Evolutionary conservation across 2,888 invertebrate species (phyloP), one percentile per base, ranked within the genome.

Genomic region (Meteorus colon): DNA sequence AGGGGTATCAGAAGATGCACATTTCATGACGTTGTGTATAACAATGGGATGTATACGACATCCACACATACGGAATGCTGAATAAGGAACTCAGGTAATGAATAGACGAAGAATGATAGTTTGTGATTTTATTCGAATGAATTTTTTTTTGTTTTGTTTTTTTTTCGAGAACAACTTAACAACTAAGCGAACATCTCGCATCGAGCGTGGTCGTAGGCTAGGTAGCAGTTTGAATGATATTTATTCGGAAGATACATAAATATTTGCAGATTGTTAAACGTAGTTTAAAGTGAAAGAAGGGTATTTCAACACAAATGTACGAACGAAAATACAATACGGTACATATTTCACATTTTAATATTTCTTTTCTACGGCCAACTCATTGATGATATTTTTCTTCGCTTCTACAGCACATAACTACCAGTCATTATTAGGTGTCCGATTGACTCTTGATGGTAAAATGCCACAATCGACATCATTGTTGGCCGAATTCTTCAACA

Each of bases 201-300:
- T 76, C 77, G 82, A 82, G 80, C 77, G 80, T 79, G 81, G 81
- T 81, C 81, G 81, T 79, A 80, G 81, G 77, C 81, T 79, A 80
- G 4, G 67, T 82, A 82, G 79, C 82, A 82, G 84, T 76, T 84
- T 84, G 80, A 81, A 84, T 84, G 81, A 83, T 85, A 83, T 87
- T 87, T 86, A 86, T 86, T 87, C 86, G 86, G 86, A 87, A 88
- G 87, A 87, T 88, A 88, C 86, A 86, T 81, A 83, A 80, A 84
- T 85, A 84, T 82, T 83, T 72, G 81, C 84, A 83, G 82, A 69
- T 76, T 79, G 78, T 81, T 81, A 77, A 86, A 84, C 83, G 79
- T 84, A 85, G 84, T 79, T 82, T 78, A 81, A 82, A 82, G 81
- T 82, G 80, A 73, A 79, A 81, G 71, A 73, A 79, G 78, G 74